Conservation (phyloP, 2,113 vertebrate genomes). For the Corythornis cristatus region DNA sequence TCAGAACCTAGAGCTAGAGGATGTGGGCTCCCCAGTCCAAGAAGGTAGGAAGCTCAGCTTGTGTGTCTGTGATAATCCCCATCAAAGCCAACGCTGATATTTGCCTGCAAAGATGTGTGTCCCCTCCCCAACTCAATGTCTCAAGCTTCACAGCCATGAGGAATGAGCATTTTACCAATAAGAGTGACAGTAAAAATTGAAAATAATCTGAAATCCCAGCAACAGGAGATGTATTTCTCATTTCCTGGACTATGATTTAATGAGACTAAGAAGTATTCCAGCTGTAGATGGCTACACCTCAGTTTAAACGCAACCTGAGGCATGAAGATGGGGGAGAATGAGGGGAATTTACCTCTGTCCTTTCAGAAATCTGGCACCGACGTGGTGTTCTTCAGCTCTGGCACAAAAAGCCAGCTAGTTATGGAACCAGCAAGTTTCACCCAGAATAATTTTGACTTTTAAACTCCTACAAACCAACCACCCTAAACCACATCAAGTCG, state of each 20-base stretch:
- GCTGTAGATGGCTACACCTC: neutral
- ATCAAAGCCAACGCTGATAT: neutral
- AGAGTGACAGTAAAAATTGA: neutral
- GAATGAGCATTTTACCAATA: neutral
- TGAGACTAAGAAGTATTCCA: neutral
- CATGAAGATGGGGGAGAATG: neutral
- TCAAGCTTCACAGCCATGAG: neutral
- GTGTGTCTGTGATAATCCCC: neutral
- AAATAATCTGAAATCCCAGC: neutral
- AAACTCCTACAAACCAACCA: neutral
- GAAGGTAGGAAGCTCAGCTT: neutral
- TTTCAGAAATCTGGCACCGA: neutral
- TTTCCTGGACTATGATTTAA: neutral
- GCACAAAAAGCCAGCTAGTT: neutral
- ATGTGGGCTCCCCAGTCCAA: neutral
- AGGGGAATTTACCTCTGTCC: neutral
- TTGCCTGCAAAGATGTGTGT: neutral
- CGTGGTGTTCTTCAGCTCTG: neutral
- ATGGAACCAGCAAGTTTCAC: neutral
- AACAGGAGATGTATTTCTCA: neutral
- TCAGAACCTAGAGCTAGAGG: neutral
- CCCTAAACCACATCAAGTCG: slow-evolving; percentile 1
- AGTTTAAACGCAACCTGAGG: neutral
- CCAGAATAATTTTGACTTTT: slow-evolving; percentile 7
- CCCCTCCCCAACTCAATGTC: neutral